A percentile compares a stretch with the other conserved stretches of the same genome.
These are phyloP conservation scores for Drosophila infuscata DNA, from an alignment of 2,888 invertebrate genomes.

Conservation along the genomic window DNA sequence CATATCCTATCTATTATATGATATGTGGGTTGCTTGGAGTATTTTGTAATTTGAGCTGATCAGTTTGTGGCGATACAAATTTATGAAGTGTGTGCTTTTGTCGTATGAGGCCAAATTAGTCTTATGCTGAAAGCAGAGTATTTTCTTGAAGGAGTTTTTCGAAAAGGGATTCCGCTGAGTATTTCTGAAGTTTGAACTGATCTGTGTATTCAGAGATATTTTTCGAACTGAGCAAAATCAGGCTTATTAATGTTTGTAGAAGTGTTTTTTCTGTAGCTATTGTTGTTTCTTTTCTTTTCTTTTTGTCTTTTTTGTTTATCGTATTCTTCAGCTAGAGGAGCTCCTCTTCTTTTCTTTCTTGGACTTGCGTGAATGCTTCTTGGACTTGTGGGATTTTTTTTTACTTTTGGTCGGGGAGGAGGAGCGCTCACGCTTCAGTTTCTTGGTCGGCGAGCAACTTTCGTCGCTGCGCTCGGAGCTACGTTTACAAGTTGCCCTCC, in stretches of 20 bases:
- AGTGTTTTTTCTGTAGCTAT: constrained; percentile 3
- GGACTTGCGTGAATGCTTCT: constrained; percentile 71
- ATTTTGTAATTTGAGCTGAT: not conserved
- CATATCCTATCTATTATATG: not conserved
- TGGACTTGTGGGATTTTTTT: constrained; percentile 65
- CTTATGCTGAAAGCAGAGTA: not conserved
- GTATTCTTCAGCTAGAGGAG: constrained; percentile 28
- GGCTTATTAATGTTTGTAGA: constrained; percentile 7
- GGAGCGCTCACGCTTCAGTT: constrained; percentile 61
- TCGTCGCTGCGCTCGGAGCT: constrained; percentile 55
- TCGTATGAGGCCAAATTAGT: no score
- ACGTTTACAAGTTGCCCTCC: constrained; percentile 78
- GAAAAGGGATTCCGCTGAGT: not conserved
- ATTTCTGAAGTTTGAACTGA: not conserved
- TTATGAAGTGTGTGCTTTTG: not conserved
- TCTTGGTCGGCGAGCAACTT: constrained; percentile 60
- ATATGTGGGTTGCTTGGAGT: not conserved
- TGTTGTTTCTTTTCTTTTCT: not conserved
- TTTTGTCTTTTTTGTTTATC: not conserved
- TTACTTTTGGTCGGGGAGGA: constrained; percentile 8
- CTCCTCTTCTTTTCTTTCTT: constrained; percentile 59
- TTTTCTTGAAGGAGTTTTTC: not conserved
- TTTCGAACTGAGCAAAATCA: constrained; percentile 38
- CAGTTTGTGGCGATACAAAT: not conserved
- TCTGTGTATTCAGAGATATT: not conserved